Evolutionary conservation across 2,888 invertebrate species (phyloP), one percentile per base, ranked within the genome.

Genomic region (Ormyrus pomaceus): DNA sequence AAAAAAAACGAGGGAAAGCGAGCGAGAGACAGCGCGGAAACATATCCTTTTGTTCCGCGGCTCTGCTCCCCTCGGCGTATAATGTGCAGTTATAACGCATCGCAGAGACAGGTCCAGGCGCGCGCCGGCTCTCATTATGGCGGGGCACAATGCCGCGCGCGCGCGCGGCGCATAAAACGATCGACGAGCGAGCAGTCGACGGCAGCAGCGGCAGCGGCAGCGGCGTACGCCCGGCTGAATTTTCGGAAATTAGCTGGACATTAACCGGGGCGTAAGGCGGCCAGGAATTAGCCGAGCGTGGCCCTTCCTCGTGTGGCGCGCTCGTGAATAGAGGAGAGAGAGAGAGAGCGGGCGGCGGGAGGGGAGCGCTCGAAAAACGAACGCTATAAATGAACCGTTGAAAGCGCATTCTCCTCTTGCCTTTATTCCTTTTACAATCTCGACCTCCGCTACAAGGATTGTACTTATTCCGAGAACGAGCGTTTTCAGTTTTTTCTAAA

Each of bases 201-300:
- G 53, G 53, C 34, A 3, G 10, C 19, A 10, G 8, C 4, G 8
- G 50, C 64, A 51, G 46, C 75, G 59, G 53, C 59, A 55, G 53
- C 19, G 19, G 62, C 48, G 45, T 4, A 34, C 34, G 51, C 55
- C 13, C 6, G 3, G 58, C 61, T 45, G 34, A 34, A 77, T 71
- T 77, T 76, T 77, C 71, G 58, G 56, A 65, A 77, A 71, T 65
- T 77, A 70, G 51, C 75, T 59, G 75, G 66, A 75, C 75, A 59
- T 64, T 64, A 55, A 64, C 13, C 7, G 45, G 34, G 56, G 34
- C 34, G 53, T 66, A 53, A 66, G 51, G 56, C 13, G 56, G 64
- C 13, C 50, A 11, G 46, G 55, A 73, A 73, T 73, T 73, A 73
- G 64, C 72, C 45, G 5, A 11, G 45, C 48, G 9, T 34, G 34